Conservation (phyloP, 2,113 vertebrate species). For the Zosterops japonicus region DNA sequence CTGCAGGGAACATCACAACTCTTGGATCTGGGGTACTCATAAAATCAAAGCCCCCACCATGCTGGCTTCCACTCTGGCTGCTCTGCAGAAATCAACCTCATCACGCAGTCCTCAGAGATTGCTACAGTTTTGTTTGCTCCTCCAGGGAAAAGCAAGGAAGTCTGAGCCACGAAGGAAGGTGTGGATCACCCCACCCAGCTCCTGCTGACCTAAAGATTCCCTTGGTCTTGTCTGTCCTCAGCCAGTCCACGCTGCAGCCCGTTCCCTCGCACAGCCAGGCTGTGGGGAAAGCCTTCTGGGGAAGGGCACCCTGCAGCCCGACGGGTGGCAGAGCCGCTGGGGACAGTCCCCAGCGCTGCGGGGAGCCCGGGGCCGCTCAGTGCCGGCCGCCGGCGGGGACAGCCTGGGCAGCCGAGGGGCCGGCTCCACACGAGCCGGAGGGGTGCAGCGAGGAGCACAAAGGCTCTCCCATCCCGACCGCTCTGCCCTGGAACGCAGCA, state of each 20-base stretch:
- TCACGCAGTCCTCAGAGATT: background rate
- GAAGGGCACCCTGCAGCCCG: background rate
- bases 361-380: background rate
- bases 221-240: background rate
- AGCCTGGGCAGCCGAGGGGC: background rate
- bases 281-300: background rate
- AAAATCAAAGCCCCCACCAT: background rate
- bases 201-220: background rate
- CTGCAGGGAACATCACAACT: background rate
- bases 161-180: background rate
- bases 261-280: fast-evolving
- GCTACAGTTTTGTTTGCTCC: background rate
- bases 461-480: constrained; percentile 20
- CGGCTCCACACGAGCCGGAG: background rate
- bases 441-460: background rate
- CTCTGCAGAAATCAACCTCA: background rate
- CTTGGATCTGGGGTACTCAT: background rate
- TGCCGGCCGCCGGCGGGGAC: fast-evolving
- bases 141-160: background rate
- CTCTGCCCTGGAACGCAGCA: constrained; percentile 40
- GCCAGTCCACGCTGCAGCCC: background rate
- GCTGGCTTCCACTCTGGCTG: background rate
- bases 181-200: background rate
- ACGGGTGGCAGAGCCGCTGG: background rate
- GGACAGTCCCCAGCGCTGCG: background rate